A percentile compares a stretch with the other conserved stretches of the same genome.
Conservation (phyloP, 1,140 invertebrate genomes). For the Drosophila dunni region DNA sequence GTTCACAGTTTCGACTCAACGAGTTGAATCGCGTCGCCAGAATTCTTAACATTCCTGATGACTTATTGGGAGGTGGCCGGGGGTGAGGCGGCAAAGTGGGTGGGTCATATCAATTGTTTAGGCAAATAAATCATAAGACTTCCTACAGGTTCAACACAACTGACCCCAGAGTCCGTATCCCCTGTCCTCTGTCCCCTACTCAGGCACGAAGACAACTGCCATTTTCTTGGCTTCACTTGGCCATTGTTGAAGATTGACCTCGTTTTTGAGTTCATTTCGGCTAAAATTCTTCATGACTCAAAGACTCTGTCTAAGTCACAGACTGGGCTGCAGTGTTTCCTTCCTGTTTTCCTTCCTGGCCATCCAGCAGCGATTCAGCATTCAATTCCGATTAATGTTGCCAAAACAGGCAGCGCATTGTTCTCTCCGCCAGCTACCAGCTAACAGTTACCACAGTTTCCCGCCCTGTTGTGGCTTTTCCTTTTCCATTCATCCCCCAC, state of each 20-base stretch:
- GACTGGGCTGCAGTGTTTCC: slow-evolving; percentile 52
- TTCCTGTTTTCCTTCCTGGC: slow-evolving; percentile 49
- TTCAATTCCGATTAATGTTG: slow-evolving; percentile 74
- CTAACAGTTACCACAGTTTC: background rate
- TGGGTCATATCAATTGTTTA: slow-evolving; percentile 63
- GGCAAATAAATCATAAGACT: slow-evolving; percentile 75
- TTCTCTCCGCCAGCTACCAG: background rate
- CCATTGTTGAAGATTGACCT: slow-evolving; percentile 33
- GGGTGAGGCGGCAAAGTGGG: no score
- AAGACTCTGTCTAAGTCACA: background rate
- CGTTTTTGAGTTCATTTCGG: slow-evolving; percentile 46
- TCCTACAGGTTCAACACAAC: slow-evolving; percentile 33
- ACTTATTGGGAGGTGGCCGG: background rate
- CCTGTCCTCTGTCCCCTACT: slow-evolving; percentile 7
- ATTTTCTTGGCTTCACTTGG: slow-evolving; percentile 16
- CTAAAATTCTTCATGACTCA: slow-evolving; percentile 7
- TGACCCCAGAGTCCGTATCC: background rate
- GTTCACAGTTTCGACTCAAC: slow-evolving; percentile 42
- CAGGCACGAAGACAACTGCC: slow-evolving; percentile 23
- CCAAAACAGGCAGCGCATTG: slow-evolving; percentile 43
- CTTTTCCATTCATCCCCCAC: background rate
- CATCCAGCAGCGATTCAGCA: slow-evolving; percentile 45
- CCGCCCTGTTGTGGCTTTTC: background rate
- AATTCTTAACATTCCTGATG: background rate
- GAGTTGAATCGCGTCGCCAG: slow-evolving; percentile 52